Evolutionary conservation across 2,797 vertebrate genomes (phyloP), one percentile per base, ranked within the genome.

Genomic region (Anomalospiza imberbis): DNA sequence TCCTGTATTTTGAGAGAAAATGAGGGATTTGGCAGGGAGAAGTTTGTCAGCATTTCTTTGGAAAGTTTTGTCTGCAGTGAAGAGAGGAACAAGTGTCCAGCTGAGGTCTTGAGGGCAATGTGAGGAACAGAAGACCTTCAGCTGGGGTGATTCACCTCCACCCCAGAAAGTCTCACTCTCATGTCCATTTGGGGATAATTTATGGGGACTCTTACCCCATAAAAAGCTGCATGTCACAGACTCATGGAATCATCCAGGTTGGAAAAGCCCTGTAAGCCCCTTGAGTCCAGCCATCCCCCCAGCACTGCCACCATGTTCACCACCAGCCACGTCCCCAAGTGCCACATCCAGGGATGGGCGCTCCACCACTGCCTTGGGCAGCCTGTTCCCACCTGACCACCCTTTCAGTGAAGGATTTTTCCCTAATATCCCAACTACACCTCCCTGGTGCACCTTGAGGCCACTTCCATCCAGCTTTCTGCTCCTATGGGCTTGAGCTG

Each of bases 241-340:
- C 28, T n/a, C 22, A 14, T 7, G 44, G 67, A 25, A 26, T 58
- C 51, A 34, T 7, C 40, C 17, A 22, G 38, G 29, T 1, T 40
- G 58, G 79, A 34, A 51, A 51, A 40, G n/a, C 24, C 29, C 51
- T 45, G 36, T 3, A 17, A 55, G 57, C 31, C 50, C 58, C 22
- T 14, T 0, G 2, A 61, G 40, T 26, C 24, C 53, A 57, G 6
- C 9, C 28, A 17, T 17, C 7, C 17, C 36, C 48, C 40, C 53
- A 51, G 53, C 38, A 21, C 38, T 38, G 31, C n/a, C 17, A 22
- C 25, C 24, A 9, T 11, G 32, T 10, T 50, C 71, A 44, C 24
- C 44, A 21, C 36, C 9, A 38, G 38, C 57, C 51, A 10, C 0
- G 0, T 51, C 25, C 71, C 50, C 57, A 65, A 0, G 51, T 26